Conservation (phyloP, 2,113 vertebrate species). For the Prionailurus bengalensis region DNA sequence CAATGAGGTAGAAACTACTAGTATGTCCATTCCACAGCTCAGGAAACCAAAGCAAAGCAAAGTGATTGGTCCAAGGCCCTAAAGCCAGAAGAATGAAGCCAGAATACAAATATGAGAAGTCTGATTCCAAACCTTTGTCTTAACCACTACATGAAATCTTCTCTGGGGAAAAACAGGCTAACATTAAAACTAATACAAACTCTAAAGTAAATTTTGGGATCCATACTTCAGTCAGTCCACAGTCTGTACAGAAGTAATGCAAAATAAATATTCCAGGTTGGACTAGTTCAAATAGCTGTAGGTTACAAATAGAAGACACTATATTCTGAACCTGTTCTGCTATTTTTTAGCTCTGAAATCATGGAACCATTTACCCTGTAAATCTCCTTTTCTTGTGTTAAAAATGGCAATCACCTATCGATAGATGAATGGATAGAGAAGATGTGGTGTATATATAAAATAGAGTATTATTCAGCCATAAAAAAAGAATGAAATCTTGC, state of each 20-base stretch:
- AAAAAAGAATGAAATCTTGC: neutral
- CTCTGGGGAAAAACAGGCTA: neutral
- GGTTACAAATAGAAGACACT: neutral
- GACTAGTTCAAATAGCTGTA: neutral
- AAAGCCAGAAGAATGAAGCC: neutral
- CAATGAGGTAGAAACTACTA: neutral
- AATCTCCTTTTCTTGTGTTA: neutral
- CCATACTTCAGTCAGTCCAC: neutral
- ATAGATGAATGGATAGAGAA: neutral
- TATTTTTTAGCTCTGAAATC: neutral
- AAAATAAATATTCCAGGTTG: neutral
- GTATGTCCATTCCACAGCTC: neutral
- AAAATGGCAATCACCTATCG: neutral
- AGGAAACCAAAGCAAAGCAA: neutral
- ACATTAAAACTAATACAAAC: neutral
- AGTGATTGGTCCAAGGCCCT: neutral
- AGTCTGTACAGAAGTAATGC: neutral
- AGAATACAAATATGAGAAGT: neutral
- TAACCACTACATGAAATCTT: neutral
- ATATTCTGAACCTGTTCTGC: neutral
- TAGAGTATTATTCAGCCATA: neutral
- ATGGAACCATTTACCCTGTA: neutral
- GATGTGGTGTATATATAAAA: neutral
- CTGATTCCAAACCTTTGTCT: neutral
- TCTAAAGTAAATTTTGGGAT: neutral